Percentiles rank a stretch among this genome's conserved stretches.
phyloP scores from a whole-genome alignment of 1,140 invertebrate species.

The Platorchestia sp. region DNA sequence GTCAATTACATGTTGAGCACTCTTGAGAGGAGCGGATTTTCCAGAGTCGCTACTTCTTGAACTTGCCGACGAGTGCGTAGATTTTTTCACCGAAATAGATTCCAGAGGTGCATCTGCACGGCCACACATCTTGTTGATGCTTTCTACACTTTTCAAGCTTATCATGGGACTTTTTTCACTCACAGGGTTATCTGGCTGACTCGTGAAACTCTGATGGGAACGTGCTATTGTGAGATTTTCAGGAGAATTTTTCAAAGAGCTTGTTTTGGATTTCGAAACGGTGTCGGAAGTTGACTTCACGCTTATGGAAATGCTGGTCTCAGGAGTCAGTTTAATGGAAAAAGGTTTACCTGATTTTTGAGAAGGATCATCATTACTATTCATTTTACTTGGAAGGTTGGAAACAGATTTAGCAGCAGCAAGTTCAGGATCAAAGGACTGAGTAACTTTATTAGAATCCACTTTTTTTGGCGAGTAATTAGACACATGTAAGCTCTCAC shows the following conservation, averaged over 20 bases:
- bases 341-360: not conserved
- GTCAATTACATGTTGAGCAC: slow-evolving; percentile 58
- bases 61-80: not conserved
- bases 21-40: not conserved
- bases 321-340: not conserved
- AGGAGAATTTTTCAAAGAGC: not conserved
- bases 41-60: not conserved
- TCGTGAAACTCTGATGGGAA: not conserved
- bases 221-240: not conserved
- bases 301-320: not conserved
- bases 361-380: not conserved
- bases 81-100: not conserved
- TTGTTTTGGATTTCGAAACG: not conserved
- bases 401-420: not conserved
- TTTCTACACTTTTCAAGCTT: slow-evolving; percentile 8
- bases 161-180: not conserved
- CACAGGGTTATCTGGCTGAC: not conserved
- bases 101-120: not conserved
- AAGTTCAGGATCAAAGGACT: not conserved
- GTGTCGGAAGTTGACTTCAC: not conserved
- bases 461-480: not conserved
- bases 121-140: not conserved
- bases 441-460: not conserved
- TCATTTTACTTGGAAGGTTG: not conserved
- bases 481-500: not conserved